phyloP scores from a whole-genome alignment of 2,888 invertebrate species.

The Lithosia quadra region DNA sequence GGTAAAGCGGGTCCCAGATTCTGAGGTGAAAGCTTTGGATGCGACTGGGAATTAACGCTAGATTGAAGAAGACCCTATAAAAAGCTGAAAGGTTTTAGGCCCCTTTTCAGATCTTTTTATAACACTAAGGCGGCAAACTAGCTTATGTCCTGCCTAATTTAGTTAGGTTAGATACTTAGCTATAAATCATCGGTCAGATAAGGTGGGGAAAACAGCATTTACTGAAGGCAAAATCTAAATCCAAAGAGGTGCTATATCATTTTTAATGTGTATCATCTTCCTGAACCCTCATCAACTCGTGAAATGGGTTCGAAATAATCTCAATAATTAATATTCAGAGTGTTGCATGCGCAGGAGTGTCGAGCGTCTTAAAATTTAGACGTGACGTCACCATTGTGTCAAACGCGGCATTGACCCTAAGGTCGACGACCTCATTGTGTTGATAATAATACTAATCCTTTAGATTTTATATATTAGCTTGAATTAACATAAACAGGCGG shows the following conservation, averaged over 20 bases:
- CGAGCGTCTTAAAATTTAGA: slow-evolving; percentile 17
- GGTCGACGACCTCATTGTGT: slow-evolving; percentile 35
- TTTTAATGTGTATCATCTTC: not conserved
- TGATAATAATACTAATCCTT: slow-evolving; percentile 16
- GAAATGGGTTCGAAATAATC: slow-evolving; percentile 10
- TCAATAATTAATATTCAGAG: slow-evolving; percentile 22
- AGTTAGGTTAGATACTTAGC: no score
- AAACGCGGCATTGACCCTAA: slow-evolving; percentile 46
- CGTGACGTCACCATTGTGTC: slow-evolving; percentile 46
- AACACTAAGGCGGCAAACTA: no score
- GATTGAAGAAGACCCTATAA: no score
- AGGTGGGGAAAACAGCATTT: not conserved
- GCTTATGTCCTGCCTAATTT: no score
- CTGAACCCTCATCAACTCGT: slow-evolving; percentile 1
- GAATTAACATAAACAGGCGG: not conserved
- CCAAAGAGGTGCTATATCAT: not conserved
- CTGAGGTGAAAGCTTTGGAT: no score
- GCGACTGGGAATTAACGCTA: no score
- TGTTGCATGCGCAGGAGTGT: slow-evolving; percentile 8
- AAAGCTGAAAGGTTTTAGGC: no score
- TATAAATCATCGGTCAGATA: not conserved
- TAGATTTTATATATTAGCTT: slow-evolving; percentile 4
- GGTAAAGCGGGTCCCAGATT: no score
- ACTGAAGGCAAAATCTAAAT: not conserved
- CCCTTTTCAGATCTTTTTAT: no score